phyloP scores from a whole-genome alignment of 2,888 invertebrate genomes.

The Brachyopa scutellaris region DNA sequence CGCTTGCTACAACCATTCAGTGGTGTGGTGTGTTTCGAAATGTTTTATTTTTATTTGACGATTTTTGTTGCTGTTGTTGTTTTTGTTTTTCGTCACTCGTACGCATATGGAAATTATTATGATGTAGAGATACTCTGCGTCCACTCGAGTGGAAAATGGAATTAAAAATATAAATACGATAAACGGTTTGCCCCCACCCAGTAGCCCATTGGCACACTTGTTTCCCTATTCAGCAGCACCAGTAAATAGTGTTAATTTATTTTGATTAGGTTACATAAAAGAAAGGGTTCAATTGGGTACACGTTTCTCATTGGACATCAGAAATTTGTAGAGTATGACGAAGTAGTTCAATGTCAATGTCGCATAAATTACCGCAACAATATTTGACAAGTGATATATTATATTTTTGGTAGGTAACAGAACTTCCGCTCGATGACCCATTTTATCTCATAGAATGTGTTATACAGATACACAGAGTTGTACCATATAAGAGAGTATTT shows the following conservation, averaged over 20 bases:
- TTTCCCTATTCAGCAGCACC: neutral
- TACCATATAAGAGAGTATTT: too few relatives aligned
- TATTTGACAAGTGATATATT: too few relatives aligned
- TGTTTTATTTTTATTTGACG: constrained; percentile 42
- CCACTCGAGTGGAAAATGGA: constrained; percentile 7
- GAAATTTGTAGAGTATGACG: constrained; percentile 30
- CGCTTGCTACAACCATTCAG: constrained; percentile 8
- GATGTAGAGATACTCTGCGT: constrained; percentile 26
- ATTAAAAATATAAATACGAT: constrained; percentile 32
- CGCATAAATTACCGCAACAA: constrained; percentile 45
- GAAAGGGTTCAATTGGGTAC: neutral
- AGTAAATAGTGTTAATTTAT: constrained; percentile 29
- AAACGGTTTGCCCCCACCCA: constrained; percentile 48
- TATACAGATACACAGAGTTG: too few relatives aligned
- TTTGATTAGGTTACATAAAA: constrained; percentile 6
- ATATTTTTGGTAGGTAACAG: too few relatives aligned
- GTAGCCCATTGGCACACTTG: constrained; percentile 50
- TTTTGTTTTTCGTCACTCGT: neutral
- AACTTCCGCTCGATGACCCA: too few relatives aligned
- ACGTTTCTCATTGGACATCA: constrained; percentile 16
- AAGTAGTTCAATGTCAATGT: constrained; percentile 60
- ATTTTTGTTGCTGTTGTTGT: neutral
- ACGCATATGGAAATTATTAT: constrained; percentile 23
- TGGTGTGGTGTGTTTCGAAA: constrained; percentile 49
- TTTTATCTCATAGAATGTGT: too few relatives aligned